Evolutionary conservation across 1,140 invertebrate genomes (phyloP), one percentile per base, ranked within the genome.

Genomic region (Helicoverpa zea): DNA sequence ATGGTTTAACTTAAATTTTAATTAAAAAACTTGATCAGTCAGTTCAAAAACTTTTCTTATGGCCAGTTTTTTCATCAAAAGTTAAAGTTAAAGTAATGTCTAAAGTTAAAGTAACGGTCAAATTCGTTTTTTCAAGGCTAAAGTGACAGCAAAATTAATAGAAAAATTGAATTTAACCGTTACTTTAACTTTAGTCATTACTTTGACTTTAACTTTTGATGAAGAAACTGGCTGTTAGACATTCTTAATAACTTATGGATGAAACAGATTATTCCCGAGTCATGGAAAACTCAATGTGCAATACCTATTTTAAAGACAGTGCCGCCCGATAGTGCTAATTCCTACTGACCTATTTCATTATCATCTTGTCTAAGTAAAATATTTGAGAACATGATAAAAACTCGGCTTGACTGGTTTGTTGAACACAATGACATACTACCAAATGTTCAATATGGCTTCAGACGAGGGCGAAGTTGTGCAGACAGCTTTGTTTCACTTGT

Each of bases 261-360:
- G 61, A 77, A 76, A 10, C 47, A 82, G 64, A 47, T 43, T 35
- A 84, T 86, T 59, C 82, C 84, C 12, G 5, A 80, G 3, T 76
- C 82, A 58, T 86, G 82, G 84, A 86, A 86, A 86, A 81, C 82
- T 70, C 82, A 81, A 23, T 85, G 80, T 81, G 79, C 81, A n/a
- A 82, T 85, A 58, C 85, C 82, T 3, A 83, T 86, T 23, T 56
- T 86, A 12, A 86, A 86, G 68, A 5, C 66, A 18, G 51, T 52
- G 23, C 47, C 49, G 1, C 35, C 66, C 51, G 49, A 70, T 10
- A 3, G 3, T 49, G 35, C n/a, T 43, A 52, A n/a, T n/a, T 70
- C 66, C 16, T 70, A 51, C 18, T 3, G 66, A 51, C 66, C 14
- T 3, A 70, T 70, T 14, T 70, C 66, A n/a, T n/a, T n/a, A n/a